These are phyloP conservation scores for Martes martes DNA, from an alignment of 2,113 vertebrate species.

Conservation along the genomic window DNA sequence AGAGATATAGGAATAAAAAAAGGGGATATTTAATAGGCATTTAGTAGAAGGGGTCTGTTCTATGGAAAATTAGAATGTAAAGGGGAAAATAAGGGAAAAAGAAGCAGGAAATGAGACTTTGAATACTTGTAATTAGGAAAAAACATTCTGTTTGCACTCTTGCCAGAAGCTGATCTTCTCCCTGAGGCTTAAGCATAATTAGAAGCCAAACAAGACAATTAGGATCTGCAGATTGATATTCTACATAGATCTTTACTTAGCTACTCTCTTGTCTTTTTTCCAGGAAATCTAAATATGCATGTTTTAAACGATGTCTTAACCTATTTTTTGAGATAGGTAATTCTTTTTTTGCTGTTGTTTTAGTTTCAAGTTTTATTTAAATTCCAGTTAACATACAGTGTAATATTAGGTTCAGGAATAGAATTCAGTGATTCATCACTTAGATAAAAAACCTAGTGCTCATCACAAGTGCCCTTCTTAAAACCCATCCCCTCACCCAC, in stretches of 20 bases:
- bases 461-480: background rate
- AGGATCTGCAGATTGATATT: background rate
- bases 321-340: background rate
- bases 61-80: background rate
- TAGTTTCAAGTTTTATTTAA: background rate
- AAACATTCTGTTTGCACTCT: background rate
- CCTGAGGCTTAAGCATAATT: background rate
- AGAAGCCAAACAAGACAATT: background rate
- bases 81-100: background rate
- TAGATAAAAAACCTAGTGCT: background rate
- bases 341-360: background rate
- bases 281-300: background rate
- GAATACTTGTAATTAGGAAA: background rate
- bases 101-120: background rate
- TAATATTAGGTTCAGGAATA: background rate
- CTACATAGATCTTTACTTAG: background rate
- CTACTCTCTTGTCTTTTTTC: background rate
- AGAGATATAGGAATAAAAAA: no score
- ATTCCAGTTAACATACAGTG: background rate
- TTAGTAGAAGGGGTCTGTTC: background rate
- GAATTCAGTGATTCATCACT: background rate
- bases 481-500: background rate
- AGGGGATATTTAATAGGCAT: background rate
- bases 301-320: background rate
- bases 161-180: background rate